These are phyloP conservation scores for Bursaphelenchus mucronatus DNA, from an alignment of 1,140 invertebrate species.

Conservation along the genomic window DNA sequence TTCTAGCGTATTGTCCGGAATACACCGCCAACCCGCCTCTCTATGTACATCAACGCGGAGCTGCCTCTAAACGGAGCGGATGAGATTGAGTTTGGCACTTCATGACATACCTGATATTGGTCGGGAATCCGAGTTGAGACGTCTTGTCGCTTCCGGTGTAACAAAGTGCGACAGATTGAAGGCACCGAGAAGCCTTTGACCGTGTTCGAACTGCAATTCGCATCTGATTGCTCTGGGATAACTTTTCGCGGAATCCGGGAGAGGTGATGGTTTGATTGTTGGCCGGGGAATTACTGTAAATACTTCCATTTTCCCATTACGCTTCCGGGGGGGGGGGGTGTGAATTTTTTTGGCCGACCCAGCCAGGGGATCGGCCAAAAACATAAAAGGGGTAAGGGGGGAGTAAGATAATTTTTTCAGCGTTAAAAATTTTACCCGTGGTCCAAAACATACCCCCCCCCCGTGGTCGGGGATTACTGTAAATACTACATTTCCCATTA, in stretches of 20 bases:
- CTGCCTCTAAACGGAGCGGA: conserved; percentile 14
- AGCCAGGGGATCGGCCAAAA: too few species aligned
- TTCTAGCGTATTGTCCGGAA: conserved; percentile 13
- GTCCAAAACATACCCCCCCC: too few species aligned
- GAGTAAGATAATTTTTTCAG: too few species aligned
- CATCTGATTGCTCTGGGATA: conserved; percentile 41
- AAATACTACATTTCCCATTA: too few species aligned
- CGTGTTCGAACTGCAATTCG: conserved; percentile 39
- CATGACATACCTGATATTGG: not conserved
- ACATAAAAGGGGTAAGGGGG: too few species aligned
- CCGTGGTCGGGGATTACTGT: too few species aligned
- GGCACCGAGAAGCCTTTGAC: conserved; percentile 27
- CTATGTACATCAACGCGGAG: conserved; percentile 9
- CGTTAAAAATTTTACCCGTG: too few species aligned
- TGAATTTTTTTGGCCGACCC: too few species aligned
- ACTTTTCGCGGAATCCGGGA: conserved; percentile 57
- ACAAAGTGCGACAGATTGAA: conserved; percentile 16
- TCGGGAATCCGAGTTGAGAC: not conserved
- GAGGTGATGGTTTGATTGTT: conserved; percentile 56
- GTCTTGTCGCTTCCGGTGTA: not conserved
- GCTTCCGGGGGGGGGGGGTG: too few species aligned
- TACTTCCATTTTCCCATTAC: not conserved
- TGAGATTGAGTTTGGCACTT: not conserved
- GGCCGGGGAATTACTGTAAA: conserved; percentile 1
- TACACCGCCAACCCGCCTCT: conserved; percentile 22